Percentiles rank a stretch among this genome's conserved stretches.
Evolutionary conservation across 1,140 invertebrate genomes (phyloP).

Genomic region (Drosophila bifasciata): DNA sequence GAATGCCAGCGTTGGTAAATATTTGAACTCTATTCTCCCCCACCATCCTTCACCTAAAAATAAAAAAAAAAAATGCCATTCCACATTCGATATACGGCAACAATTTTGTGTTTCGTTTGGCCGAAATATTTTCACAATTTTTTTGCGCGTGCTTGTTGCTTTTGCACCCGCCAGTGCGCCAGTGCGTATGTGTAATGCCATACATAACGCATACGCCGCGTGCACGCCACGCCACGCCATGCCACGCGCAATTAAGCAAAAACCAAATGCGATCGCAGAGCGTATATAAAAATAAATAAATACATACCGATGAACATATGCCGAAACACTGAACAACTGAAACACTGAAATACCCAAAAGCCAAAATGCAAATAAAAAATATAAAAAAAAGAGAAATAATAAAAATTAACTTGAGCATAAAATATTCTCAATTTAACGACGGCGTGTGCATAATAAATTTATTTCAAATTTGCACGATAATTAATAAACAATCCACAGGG

Average conservation of each 20-base stretch:
- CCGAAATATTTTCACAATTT: conserved; percentile 39
- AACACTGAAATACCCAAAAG: conserved; percentile 14
- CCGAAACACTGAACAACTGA: conserved; percentile 6
- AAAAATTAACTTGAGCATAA: conserved; percentile 57
- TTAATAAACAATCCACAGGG: conserved; percentile 57
- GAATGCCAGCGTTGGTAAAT: conserved; percentile 14
- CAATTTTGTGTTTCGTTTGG: conserved; percentile 43
- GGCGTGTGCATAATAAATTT: conserved; percentile 71
- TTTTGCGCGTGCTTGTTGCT: conserved; percentile 50
- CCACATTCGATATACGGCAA: conserved; percentile 57
- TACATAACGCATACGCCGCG: conserved; percentile 67
- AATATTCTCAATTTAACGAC: conserved; percentile 55
- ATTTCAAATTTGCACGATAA: conserved; percentile 60
- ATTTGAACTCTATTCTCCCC: conserved; percentile 21
- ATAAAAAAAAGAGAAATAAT: conserved; percentile 27
- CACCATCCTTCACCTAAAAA: conserved; percentile 34
- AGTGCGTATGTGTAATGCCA: conserved; percentile 69
- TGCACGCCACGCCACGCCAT: conserved; percentile 71
- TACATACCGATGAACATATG: too few species aligned
- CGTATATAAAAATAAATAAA: conserved; percentile 50
- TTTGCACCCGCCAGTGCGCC: conserved; percentile 44
- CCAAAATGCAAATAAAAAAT: conserved; percentile 20
- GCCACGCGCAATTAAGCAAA: conserved; percentile 78
- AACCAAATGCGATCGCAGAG: conserved; percentile 68
- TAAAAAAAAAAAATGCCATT: conserved; percentile 35